phyloP scores from a whole-genome alignment of 2,888 invertebrate species.

The Myopa tessellatipennis region DNA sequence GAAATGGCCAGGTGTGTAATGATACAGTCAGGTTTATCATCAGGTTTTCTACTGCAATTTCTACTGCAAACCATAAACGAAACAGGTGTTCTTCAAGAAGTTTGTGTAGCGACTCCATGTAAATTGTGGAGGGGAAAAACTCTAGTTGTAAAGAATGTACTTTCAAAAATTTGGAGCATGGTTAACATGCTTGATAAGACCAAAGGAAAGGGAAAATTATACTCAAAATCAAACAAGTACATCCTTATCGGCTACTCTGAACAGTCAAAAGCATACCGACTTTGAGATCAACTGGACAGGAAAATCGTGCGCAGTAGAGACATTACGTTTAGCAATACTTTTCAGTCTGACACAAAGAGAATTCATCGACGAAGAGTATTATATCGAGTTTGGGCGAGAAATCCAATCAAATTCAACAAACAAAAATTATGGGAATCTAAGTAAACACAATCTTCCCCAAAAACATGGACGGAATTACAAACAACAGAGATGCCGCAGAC shows the following conservation, averaged over 20 bases:
- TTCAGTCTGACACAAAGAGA: neutral
- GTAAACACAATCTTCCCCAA: neutral
- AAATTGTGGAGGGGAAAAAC: conserved; percentile 41
- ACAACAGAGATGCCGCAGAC: neutral
- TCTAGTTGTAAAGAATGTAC: conserved; percentile 40
- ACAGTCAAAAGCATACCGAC: neutral
- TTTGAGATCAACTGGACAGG: neutral
- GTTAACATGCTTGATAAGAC: no score
- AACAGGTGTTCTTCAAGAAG: conserved; percentile 49
- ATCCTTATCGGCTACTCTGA: neutral
- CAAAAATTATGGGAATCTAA: neutral
- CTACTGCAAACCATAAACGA: conserved; percentile 51
- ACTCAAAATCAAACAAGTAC: no score
- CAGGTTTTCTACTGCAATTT: conserved; percentile 55
- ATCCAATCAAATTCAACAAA: neutral
- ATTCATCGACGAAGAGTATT: neutral
- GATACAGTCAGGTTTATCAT: conserved; percentile 49
- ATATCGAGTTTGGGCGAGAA: neutral
- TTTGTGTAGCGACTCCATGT: conserved; percentile 38
- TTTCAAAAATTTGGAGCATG: conserved; percentile 43
- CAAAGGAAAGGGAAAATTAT: no score
- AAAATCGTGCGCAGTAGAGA: neutral
- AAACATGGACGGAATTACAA: neutral
- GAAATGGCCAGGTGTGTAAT: conserved; percentile 54
- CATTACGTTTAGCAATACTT: neutral